Evolutionary conservation across 1,140 invertebrate species (phyloP).

Genomic region (Heliconius himera): DNA sequence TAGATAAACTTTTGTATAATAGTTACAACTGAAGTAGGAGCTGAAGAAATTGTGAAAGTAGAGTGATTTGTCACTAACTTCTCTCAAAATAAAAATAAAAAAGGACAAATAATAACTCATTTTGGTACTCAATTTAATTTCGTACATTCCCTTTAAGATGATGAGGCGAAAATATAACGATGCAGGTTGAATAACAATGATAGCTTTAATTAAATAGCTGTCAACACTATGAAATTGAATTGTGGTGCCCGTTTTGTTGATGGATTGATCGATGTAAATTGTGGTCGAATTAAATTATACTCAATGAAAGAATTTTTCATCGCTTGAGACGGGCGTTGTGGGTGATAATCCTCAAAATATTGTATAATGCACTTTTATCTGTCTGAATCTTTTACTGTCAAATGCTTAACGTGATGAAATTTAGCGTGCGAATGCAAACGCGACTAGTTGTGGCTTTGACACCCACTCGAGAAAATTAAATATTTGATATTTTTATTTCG

Average conservation of each 20-base stretch:
- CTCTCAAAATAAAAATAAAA: neutral
- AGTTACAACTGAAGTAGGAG: no score
- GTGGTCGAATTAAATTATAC: neutral
- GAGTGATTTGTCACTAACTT: neutral
- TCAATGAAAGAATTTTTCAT: no score
- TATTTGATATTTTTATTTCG: no score
- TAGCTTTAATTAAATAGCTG: slow-evolving; percentile 16
- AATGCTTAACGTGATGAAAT: no score
- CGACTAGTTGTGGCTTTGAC: no score
- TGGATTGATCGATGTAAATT: slow-evolving; percentile 7
- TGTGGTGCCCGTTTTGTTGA: neutral
- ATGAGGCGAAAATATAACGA: neutral
- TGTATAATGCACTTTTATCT: neutral
- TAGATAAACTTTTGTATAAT: no score
- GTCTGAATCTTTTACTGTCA: no score
- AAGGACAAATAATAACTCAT: neutral
- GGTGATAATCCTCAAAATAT: no score
- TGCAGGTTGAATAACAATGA: slow-evolving; percentile 19
- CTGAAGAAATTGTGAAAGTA: neutral
- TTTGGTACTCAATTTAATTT: neutral
- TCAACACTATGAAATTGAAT: slow-evolving; percentile 5
- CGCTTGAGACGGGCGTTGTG: no score
- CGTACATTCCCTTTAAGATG: neutral
- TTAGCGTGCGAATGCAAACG: no score
- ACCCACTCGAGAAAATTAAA: no score